A percentile compares a stretch with the other conserved stretches of the same genome.
phyloP scores from a whole-genome alignment of 2,113 vertebrate species.

The Leuciscus idus region DNA sequence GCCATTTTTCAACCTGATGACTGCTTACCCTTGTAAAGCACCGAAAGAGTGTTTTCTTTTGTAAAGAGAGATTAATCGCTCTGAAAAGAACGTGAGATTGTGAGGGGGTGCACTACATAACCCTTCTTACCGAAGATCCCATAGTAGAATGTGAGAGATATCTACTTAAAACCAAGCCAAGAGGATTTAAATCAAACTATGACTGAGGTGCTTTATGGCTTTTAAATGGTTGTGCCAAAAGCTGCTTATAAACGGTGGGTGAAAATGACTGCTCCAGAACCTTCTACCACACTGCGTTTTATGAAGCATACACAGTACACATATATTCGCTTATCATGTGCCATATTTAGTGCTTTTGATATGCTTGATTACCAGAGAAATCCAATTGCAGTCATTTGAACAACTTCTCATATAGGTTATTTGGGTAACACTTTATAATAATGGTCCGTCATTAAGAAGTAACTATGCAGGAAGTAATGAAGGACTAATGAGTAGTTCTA shows the following conservation, averaged over 20 bases:
- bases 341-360: not conserved
- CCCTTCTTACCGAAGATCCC: not conserved
- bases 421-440: no score
- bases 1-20: slow-evolving; percentile 19
- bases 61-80: slow-evolving; percentile 23
- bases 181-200: slow-evolving; percentile 36
- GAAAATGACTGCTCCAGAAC: not conserved
- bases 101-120: slow-evolving; percentile 1
- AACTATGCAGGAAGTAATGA: no score
- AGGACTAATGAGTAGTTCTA: no score
- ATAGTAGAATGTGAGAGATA: not conserved
- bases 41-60: slow-evolving; percentile 21
- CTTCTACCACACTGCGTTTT: not conserved
- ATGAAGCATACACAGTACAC: not conserved
- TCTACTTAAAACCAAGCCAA: slow-evolving; percentile 20
- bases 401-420: not conserved
- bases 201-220: slow-evolving; percentile 4
- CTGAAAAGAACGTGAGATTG: slow-evolving; percentile 15
- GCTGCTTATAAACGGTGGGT: not conserved
- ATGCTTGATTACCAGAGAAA: not conserved
- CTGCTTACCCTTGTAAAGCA: slow-evolving; percentile 8
- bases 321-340: not conserved
- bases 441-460: no score
- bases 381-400: not conserved
- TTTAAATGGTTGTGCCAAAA: slow-evolving; percentile 4